These are phyloP conservation scores for Bryconaethiops microstoma DNA, from an alignment of 2,797 vertebrate species.

Conservation along the genomic window DNA sequence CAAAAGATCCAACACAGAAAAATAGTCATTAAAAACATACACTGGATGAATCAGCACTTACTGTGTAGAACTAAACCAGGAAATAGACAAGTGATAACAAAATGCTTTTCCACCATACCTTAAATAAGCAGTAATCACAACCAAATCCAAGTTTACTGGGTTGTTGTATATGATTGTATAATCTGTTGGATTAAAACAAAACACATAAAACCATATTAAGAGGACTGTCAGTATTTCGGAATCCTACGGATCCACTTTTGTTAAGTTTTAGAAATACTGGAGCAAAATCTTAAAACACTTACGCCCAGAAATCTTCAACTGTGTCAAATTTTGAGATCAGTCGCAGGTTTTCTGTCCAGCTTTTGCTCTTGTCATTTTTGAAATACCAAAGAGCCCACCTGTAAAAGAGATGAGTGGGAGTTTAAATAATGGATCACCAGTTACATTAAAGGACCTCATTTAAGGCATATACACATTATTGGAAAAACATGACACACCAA, in stretches of 20 bases:
- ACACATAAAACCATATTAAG: not conserved
- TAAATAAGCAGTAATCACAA: conserved; percentile 87
- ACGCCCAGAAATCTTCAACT: conserved; percentile 88
- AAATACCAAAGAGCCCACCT: conserved; percentile 88
- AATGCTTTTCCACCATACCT: conserved; percentile 68
- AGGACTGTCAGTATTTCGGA: too few species aligned
- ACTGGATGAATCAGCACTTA: not conserved
- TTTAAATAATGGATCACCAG: not conserved
- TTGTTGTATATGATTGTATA: conserved; percentile 88
- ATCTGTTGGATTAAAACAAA: conserved; percentile 67
- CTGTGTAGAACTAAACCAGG: not conserved
- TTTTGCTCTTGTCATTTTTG: conserved; percentile 87
- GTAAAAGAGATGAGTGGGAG: conserved; percentile 12
- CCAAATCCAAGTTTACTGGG: conserved; percentile 83
- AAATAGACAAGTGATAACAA: not conserved
- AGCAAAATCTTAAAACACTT: conserved; percentile 60
- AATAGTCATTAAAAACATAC: not conserved
- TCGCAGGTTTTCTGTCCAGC: conserved; percentile 84
- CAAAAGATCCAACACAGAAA: not conserved
- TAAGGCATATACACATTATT: not conserved
- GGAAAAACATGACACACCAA: not conserved
- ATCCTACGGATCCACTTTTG: too few species aligned
- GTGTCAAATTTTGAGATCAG: conserved; percentile 86
- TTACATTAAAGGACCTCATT: not conserved
- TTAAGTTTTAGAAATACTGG: too few species aligned